Conservation (phyloP, 2,797 vertebrate species). For the Coregonus ussuriensis region DNA sequence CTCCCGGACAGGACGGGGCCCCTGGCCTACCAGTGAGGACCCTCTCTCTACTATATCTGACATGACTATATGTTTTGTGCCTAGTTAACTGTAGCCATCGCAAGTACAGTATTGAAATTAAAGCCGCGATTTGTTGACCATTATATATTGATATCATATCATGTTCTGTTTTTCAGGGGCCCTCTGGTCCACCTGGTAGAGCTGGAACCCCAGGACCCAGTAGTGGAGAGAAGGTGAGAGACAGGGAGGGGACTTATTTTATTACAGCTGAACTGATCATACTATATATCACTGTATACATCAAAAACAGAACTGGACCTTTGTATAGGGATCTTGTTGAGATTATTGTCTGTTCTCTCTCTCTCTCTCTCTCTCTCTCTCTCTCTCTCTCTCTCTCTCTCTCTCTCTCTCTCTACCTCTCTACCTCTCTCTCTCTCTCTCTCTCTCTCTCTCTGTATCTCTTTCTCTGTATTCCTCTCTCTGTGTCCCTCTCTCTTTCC, state of each 20-base stretch:
- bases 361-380: too few relatives aligned
- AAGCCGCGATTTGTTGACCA: background rate
- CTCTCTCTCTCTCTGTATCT: background rate
- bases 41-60: background rate
- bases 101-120: background rate
- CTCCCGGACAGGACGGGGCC: constrained; percentile 69
- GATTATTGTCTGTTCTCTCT: too few relatives aligned
- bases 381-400: too few relatives aligned
- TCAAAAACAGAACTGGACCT: too few relatives aligned
- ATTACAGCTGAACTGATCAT: background rate
- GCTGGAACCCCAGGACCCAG: constrained; percentile 71
- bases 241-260: background rate
- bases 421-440: background rate
- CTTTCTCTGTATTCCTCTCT: background rate
- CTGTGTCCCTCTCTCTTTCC: background rate
- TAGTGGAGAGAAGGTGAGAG: constrained; percentile 77
- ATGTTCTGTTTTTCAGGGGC: constrained; percentile 72
- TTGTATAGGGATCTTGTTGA: too few relatives aligned
- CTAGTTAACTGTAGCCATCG: background rate
- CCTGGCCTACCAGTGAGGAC: constrained; percentile 77
- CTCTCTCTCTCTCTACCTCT: too few relatives aligned
- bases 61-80: background rate
- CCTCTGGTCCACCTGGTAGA: constrained; percentile 74
- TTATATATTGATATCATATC: constrained; percentile 12
- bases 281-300: background rate